phyloP scores from a whole-genome alignment of 2,888 invertebrate genomes.

The Shargacucullia verbasci region DNA sequence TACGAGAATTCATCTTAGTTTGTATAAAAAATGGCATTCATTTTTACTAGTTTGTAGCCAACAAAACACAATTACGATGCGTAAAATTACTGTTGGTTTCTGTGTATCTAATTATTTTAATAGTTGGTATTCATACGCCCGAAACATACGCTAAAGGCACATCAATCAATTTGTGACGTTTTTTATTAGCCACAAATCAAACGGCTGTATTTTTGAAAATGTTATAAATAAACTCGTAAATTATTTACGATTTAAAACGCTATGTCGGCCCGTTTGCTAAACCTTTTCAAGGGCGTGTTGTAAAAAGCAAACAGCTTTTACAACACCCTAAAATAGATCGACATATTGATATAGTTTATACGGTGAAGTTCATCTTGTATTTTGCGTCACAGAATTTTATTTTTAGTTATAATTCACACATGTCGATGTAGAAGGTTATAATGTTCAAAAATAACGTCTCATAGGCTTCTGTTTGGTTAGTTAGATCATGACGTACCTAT shows the following conservation, averaged over 20 bases:
- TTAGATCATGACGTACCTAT: constrained; percentile 21
- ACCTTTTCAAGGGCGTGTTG: constrained; percentile 78
- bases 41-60: constrained; percentile 14
- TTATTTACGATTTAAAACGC: constrained; percentile 72
- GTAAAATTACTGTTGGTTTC: constrained; percentile 26
- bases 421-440: constrained; percentile 59
- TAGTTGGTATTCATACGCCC: constrained; percentile 24
- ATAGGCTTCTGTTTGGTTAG: constrained; percentile 12
- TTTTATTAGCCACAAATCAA: constrained; percentile 75
- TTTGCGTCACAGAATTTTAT: constrained; percentile 71
- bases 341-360: constrained; percentile 70
- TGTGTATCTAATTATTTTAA: constrained; percentile 37
- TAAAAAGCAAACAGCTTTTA: constrained; percentile 80
- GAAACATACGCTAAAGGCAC: constrained; percentile 56
- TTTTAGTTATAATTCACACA: constrained; percentile 64
- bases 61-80: constrained; percentile 10
- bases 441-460: constrained; percentile 36
- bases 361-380: constrained; percentile 64
- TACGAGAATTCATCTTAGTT: constrained; percentile 33
- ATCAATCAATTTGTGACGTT: constrained; percentile 70
- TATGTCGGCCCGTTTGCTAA: constrained; percentile 63
- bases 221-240: constrained; percentile 68
- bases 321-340: constrained; percentile 75
- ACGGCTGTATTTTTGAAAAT: constrained; percentile 66
- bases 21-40: constrained; percentile 15